Evolutionary conservation across 2,113 vertebrate genomes (phyloP).

Genomic region (Hemibagrus wyckioides): DNA sequence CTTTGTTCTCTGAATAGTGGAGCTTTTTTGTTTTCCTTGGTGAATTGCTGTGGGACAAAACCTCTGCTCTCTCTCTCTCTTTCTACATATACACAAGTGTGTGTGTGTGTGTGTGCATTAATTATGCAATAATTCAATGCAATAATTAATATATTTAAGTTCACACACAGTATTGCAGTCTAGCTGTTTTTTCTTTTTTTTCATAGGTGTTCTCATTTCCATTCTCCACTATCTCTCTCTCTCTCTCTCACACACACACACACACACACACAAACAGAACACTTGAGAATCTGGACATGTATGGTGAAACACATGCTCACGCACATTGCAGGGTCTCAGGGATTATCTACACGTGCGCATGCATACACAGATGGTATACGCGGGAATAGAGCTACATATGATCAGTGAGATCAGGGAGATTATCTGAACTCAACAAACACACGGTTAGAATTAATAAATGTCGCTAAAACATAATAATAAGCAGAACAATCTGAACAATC

Average conservation of each 20-base stretch:
- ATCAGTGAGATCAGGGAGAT: background rate
- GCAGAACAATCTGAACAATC: background rate
- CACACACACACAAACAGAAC: background rate
- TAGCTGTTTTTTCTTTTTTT: background rate
- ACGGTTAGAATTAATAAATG: background rate
- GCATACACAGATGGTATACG: background rate
- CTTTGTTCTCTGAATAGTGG: background rate
- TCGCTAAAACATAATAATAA: background rate
- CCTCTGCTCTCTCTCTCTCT: no score
- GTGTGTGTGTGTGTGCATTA: background rate
- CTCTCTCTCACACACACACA: background rate
- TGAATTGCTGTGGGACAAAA: background rate
- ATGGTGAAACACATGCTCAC: background rate
- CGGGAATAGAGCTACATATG: background rate
- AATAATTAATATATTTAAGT: background rate
- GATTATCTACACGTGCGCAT: constrained; percentile 9
- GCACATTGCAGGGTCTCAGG: background rate
- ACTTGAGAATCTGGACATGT: background rate
- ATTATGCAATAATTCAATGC: no score
- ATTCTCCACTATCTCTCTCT: background rate
- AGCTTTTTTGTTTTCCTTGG: background rate
- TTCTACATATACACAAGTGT: background rate
- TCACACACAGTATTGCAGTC: background rate
- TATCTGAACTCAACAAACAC: background rate
- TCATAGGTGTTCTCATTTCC: constrained; percentile 4